Evolutionary conservation across 2,888 invertebrate species (phyloP).

Genomic region (Trimorus sp.): DNA sequence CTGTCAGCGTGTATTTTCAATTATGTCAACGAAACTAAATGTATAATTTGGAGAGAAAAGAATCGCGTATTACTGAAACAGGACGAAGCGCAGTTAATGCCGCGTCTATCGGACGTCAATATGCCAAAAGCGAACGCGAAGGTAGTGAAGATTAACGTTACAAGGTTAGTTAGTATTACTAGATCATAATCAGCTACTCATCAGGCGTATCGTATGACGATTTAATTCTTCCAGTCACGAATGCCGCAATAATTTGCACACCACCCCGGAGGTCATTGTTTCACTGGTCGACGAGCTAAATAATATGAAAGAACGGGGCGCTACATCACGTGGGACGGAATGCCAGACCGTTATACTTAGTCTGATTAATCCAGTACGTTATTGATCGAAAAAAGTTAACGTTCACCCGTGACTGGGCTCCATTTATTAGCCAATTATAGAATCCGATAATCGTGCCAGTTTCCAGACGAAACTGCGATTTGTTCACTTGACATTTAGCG

Average conservation of each 20-base stretch:
- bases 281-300: constrained; percentile 13
- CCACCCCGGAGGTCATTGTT: neutral
- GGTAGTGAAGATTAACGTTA: constrained; percentile 34
- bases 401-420: constrained; percentile 26
- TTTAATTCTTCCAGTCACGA: constrained; percentile 47
- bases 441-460: constrained; percentile 17
- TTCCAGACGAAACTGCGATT: constrained; percentile 27
- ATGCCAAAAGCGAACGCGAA: constrained; percentile 38
- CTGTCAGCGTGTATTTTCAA: neutral
- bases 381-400: constrained; percentile 36
- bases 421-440: constrained; percentile 29
- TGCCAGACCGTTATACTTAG: constrained; percentile 10
- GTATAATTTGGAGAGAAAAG: constrained; percentile 18
- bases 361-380: constrained; percentile 27
- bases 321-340: constrained; percentile 20
- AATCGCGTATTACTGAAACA: constrained; percentile 56
- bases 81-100: constrained; percentile 71
- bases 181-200: constrained; percentile 33
- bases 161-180: constrained; percentile 43
- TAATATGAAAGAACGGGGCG: constrained; percentile 3
- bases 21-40: constrained; percentile 6
- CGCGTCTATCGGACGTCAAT: constrained; percentile 68
- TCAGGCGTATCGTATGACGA: constrained; percentile 29
- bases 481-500: constrained; percentile 11
- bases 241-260: constrained; percentile 28